Evolutionary conservation across 2,113 vertebrate species (phyloP), one percentile per base, ranked within the genome.

Genomic region (Tachuris rubrigastra): DNA sequence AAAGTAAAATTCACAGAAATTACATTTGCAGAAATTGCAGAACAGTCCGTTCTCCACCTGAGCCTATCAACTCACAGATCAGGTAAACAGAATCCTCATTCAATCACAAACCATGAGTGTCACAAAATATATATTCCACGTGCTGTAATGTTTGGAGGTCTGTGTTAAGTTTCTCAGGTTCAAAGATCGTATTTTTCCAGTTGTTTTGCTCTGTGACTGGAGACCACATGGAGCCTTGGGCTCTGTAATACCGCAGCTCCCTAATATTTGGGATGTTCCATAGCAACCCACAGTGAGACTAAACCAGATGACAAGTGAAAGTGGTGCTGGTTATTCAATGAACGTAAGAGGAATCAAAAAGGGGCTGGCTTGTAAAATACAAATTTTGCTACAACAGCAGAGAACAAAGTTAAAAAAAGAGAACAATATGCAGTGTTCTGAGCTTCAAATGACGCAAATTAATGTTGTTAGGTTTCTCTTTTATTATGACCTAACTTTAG

Each of bases 231-330:
- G 49, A 88, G 66, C 33, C 37, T 63, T 58, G 28, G 50, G 58
- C 47, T 87, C 44, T 90, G 85, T 82, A 79, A 62, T 47, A 91
- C 37, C 2, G 3, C 80, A 93, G 93, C 14, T 95, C 96, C 75
- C 95, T 97, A 98, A 98, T 98, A 98, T 98, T 98, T 98, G 87
- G 63, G 92, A 37, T 2, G 79, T 66, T 74, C 83, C 97, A 96
- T 97, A 85, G 98, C 97, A 98, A 98, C 98, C 59, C 62, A 16
- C 44, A 73, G 63, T 42, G 73, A 86, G 59, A 52, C 42, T 69
- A 89, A 94, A 90, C 21, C 78, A 91, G 87, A 91, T 92, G 80
- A 92, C 95, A 93, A 93, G 76, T 47, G 88, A 87, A 87, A 96
- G 76, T 76, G 88, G 44, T 77, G 63, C 76, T 55, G 25, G 22